A percentile compares a stretch with the other conserved stretches of the same genome.
Evolutionary conservation across 2,113 vertebrate genomes (phyloP).

Genomic region (Saguinus midas): DNA sequence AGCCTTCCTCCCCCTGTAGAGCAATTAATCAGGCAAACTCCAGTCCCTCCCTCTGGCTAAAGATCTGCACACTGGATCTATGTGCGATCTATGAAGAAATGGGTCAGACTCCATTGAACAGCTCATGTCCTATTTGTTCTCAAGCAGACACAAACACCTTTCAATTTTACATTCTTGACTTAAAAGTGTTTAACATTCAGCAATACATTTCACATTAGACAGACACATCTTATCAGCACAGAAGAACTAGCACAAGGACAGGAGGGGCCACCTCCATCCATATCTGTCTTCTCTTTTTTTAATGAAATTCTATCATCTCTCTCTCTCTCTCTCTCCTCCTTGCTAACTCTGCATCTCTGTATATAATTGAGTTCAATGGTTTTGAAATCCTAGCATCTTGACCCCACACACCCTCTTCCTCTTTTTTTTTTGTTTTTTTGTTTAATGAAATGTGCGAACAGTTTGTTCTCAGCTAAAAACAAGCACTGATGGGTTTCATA

Average conservation of each 20-base stretch:
- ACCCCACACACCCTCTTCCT: not conserved
- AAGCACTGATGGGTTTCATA: not conserved
- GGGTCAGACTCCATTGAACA: not conserved
- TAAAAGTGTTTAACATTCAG: not conserved
- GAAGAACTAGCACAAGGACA: not conserved
- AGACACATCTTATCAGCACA: not conserved
- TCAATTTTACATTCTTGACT: not conserved
- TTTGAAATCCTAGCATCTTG: constrained; percentile 12
- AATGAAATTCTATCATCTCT: not conserved
- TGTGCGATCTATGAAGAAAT: not conserved
- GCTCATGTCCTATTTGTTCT: not conserved
- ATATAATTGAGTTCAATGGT: constrained; percentile 1
- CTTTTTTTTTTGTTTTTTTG: not conserved
- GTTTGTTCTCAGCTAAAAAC: constrained; percentile 57
- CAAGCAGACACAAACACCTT: not conserved
- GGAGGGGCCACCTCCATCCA: not conserved
- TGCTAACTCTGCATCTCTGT: not conserved
- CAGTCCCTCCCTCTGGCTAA: not conserved
- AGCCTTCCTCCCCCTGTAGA: not conserved
- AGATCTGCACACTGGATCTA: not conserved
- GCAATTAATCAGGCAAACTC: too few species aligned
- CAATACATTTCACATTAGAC: not conserved
- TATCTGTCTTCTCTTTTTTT: not conserved
- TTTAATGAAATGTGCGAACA: constrained; percentile 65
- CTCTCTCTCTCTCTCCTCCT: not conserved